Evolutionary conservation across 2,797 vertebrate species (phyloP).

Genomic region (Acestrorhynchus altus): DNA sequence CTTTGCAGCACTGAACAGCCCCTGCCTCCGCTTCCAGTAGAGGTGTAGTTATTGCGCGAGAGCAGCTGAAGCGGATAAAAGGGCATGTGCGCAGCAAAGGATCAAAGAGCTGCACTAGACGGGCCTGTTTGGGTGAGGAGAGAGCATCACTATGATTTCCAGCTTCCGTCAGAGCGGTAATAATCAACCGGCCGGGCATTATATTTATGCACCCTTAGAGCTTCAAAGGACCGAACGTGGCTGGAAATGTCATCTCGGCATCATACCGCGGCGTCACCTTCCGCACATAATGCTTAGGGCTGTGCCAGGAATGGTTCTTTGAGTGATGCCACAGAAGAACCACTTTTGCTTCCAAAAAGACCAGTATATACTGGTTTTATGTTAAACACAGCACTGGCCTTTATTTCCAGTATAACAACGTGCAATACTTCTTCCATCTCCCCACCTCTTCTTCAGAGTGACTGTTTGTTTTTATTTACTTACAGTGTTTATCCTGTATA

Average conservation of each 20-base stretch:
- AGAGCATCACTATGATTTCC: constrained; percentile 27
- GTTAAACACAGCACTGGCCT: too few species aligned
- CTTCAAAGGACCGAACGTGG: constrained; percentile 16
- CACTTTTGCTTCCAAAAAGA: too few species aligned
- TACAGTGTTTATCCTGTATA: too few species aligned
- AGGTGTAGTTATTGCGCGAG: constrained; percentile 40
- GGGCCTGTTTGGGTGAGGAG: constrained; percentile 27
- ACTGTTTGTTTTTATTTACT: too few species aligned
- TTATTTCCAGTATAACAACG: too few species aligned
- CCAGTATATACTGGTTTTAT: too few species aligned
- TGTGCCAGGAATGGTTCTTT: not conserved
- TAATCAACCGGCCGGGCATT: constrained; percentile 27
- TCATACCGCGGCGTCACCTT: not conserved
- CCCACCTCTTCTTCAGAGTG: too few species aligned
- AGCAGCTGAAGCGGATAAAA: constrained; percentile 53
- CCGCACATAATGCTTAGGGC: constrained; percentile 8
- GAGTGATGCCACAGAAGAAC: not conserved
- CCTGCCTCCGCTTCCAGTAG: constrained; percentile 38
- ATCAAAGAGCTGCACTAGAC: constrained; percentile 38
- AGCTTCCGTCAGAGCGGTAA: constrained; percentile 13
- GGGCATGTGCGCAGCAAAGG: constrained; percentile 20
- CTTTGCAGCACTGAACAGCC: constrained; percentile 58
- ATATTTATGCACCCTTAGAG: constrained; percentile 20
- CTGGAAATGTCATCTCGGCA: constrained; percentile 9
- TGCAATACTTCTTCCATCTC: too few species aligned